Evolutionary conservation across 2,797 vertebrate species (phyloP), one percentile per base, ranked within the genome.

Genomic region (Sebastes steindachneri): DNA sequence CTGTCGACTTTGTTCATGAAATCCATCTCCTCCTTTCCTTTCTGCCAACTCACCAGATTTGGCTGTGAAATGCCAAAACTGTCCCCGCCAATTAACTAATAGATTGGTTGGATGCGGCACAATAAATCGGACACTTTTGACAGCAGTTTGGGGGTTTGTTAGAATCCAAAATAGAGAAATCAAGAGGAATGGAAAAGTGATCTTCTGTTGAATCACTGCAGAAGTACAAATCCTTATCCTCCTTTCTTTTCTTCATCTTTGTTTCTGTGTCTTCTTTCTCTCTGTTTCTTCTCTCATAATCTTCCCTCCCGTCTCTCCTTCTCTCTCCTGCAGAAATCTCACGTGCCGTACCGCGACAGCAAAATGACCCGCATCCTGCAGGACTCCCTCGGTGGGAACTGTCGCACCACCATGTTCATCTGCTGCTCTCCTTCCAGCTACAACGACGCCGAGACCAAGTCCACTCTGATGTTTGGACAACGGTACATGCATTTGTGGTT

Each of bases 281-380:
- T 41, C 37, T 41, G 37, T 41, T 41, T 41, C 37, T 5, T 53
- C 4, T 51, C 17, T 64, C 3, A 41, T 33, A 12, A 19, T 21
- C 15, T 31, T 10, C 4, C 7, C 2, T 23, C 17, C 17, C 15
- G 2, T 72, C 11, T 68, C 35, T 53, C 2, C 9, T 15, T 25
- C n/a, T 62, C 28, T 83, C 37, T 88, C 55, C 60, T 78, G n/a
- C 78, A 99, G 98, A 99, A 99, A 94, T 94, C 87, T 68, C 98
- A 98, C 0, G 98, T 99, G 66, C 98, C 98, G 0, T 98, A 99
- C 83, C 96, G 98, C 11, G 98, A 99, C 94, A 99, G 97, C 93
- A 99, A 99, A 88, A 99, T 99, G 98, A 99, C 98, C 0, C 93
- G 98, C 80, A 99, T 99, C 92, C 97, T 99, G 84, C 98, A 99